Base-by-base conservation (phyloP, 2,797 vertebrate genomes). In the Acipenser transmontanus region DNA sequence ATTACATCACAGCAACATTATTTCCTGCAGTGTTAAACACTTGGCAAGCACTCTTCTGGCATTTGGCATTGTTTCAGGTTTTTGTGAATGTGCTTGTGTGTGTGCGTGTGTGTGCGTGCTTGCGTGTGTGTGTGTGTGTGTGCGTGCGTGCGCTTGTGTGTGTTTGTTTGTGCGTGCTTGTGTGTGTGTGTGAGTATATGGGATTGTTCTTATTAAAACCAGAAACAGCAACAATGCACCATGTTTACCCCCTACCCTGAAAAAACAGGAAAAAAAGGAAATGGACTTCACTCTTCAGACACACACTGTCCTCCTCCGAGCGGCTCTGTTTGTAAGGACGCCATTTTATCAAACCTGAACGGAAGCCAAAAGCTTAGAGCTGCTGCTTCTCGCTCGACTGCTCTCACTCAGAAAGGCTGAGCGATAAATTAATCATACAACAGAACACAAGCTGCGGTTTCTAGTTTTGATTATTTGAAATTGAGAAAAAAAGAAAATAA, bases 331-430 rank as follows among this genome's bases (percentile, higher is more conserved):
- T 90, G 85, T 86, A 71, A 88, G 83, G 91, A 93, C 91, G 93
- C 96, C 95, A 98, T 96, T 94, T 96, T 94, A 92, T 93, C 90
- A 88, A 84, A 85, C 75, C 89, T 93, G 91, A 92, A 91, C 81
- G 49, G 68, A 62, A 84, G 89, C 88, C 82, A 93, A 83, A 75
- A 83, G 80, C 84, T 78, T 73, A 71, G 85, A 78, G 80, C 78
- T 75, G 77, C 87, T 68, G 72, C 76, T 76, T 86, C 85, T 86
- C 77, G 51, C 59, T 54, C 47, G 67, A 69, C 50, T 49, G 47
- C 65, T 64, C 66, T 51, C 60, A 49, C 17, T 51, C 79, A 84
- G 81, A 87, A 79, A 82, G 75, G 76, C 79, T 79, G 81, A 76
- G 80, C 81, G 80, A 87, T 81, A 79, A 81, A 82, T 76, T 76